Base-by-base conservation (phyloP, 30 jellyfish, hydroid and myxozoan species). In the Pelagia noctiluca region DNA sequence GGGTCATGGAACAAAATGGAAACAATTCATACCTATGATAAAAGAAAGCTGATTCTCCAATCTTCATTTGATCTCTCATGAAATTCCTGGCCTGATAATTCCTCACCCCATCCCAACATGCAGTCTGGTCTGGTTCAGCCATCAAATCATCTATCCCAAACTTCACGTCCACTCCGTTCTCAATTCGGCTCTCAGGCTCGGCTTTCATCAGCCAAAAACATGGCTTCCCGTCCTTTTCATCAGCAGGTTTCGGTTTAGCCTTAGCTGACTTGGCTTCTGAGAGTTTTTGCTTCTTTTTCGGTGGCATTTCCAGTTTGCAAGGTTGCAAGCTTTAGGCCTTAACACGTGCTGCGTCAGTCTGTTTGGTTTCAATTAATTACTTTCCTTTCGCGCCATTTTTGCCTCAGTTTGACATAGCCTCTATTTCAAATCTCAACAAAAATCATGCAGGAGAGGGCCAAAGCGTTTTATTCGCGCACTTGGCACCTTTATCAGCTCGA, bases 91-190 rank as follows among this genome's bases (percentile, higher is more conserved):
- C 97, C 63, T 93, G 98, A 63, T 93, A 88, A 67, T 93, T 93
- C 30, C 98, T 50, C 28, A 93, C 98, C 2, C 98, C 98, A 83
- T 93, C 97, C 98, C 98, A 93, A 33, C 95, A 81, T 0, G 96
- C 95, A 32, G 98, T 93, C 73, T 81, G 93, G 0, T 86, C 70
- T 52, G 97, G 97, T 38, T 93, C 97, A 13, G 70, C 54, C 83
- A 72, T 87, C 75, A 93, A 71, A 71, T 93, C 98, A 30, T 93
- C 97, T 8, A 93, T 83, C 54, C 97, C 96, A 83, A 86, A 93
- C 65, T 92, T 92, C 21, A 86, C 98, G 82, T 92, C 98, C n/a
- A 92, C 92, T 3, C 96, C 96, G 38, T 92, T 92, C 67, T 92
- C 96, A 7, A 92, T 78, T 25, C 98, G 82, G 35, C 89, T 80